Evolutionary conservation across 1,140 invertebrate genomes (phyloP).

Genomic region (Conopomorpha cramerella): DNA sequence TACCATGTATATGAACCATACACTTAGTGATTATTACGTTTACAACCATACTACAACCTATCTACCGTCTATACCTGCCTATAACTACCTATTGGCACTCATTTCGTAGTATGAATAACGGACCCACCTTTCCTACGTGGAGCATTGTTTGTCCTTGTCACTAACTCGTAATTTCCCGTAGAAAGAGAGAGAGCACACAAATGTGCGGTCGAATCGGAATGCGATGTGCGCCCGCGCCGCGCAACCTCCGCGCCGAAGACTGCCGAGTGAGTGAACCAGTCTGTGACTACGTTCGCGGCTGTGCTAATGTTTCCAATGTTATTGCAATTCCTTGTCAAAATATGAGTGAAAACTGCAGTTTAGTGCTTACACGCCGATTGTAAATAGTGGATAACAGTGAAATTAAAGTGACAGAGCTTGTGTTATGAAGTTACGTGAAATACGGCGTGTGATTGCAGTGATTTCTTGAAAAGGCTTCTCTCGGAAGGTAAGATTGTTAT

Average conservation of each 20-base stretch:
- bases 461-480: no score
- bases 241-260: conserved; percentile 31
- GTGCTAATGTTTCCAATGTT: conserved; percentile 18
- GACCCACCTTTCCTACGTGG: conserved; percentile 40
- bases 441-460: conserved; percentile 35
- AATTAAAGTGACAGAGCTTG: conserved; percentile 30
- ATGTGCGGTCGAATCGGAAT: no score
- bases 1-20: no score
- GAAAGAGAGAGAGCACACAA: no score
- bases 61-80: no score
- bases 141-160: no score
- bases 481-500: no score
- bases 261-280: conserved; percentile 43
- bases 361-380: conserved; percentile 25
- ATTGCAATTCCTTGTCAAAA: conserved; percentile 28
- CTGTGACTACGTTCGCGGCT: conserved; percentile 35
- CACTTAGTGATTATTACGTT: no score
- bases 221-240: conserved; percentile 35
- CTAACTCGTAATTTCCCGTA: no score
- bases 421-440: conserved; percentile 50
- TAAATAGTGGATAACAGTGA: conserved; percentile 40
- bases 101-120: conserved; percentile 55
- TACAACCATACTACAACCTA: no score
- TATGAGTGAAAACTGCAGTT: conserved; percentile 45
- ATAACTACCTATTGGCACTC: no score